Evolutionary conservation across 2,888 invertebrate genomes (phyloP).

Genomic region (Trichopoda pennipes): DNA sequence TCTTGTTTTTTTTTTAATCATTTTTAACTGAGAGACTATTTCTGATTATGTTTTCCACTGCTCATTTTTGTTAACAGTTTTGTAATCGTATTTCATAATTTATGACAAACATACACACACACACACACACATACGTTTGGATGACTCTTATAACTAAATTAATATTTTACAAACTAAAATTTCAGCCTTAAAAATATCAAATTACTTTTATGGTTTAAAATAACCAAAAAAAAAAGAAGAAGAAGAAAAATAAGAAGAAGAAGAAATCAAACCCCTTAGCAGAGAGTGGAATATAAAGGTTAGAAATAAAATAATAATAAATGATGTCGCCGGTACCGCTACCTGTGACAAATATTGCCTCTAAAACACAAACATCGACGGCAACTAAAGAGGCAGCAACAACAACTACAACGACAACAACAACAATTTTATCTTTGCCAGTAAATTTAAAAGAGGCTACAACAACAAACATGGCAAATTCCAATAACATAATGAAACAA

Average conservation of each 20-base stretch:
- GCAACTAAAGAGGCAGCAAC: constrained; percentile 35
- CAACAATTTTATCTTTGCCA: constrained; percentile 38
- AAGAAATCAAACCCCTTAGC: constrained; percentile 15
- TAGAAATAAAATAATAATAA: constrained; percentile 24
- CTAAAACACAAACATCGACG: constrained; percentile 47
- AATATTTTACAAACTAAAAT: constrained; percentile 35
- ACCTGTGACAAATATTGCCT: constrained; percentile 46
- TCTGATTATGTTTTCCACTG: no score
- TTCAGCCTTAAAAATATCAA: constrained; percentile 64
- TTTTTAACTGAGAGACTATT: not conserved
- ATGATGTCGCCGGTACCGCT: constrained; percentile 68
- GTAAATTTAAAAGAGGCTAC: constrained; percentile 36
- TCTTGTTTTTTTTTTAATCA: no score
- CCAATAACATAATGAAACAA: constrained; percentile 54
- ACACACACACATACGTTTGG: not conserved
- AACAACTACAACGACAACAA: constrained; percentile 36
- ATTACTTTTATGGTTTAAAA: constrained; percentile 53
- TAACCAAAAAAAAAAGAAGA: no score
- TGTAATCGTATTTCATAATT: not conserved
- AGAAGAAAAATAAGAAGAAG: constrained; percentile 27
- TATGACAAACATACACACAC: not conserved
- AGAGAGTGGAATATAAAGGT: constrained; percentile 8
- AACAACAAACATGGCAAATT: constrained; percentile 60
- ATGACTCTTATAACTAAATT: constrained; percentile 20
- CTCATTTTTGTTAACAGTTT: not conserved